Percentiles rank a stretch among this genome's conserved stretches.
Evolutionary conservation across 1,140 invertebrate species (phyloP).

Genomic region (Andrena cerasifolii): DNA sequence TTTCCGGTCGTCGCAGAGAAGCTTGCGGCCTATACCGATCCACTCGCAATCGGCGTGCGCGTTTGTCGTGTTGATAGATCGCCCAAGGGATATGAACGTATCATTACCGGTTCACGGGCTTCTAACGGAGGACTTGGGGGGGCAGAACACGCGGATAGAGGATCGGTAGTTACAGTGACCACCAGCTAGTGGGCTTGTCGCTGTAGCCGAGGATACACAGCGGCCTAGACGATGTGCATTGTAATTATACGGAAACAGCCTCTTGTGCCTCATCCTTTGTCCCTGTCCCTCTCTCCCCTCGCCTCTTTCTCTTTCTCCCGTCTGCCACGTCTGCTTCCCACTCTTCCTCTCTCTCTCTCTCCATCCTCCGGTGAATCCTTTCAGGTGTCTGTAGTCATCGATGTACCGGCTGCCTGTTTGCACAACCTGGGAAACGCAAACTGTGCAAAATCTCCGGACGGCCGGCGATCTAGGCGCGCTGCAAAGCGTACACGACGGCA

Average conservation of each 20-base stretch:
- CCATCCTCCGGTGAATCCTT: constrained; percentile 34
- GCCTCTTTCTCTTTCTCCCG: neutral
- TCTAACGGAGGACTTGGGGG: constrained; percentile 19
- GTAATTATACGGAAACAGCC: constrained; percentile 71
- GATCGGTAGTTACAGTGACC: constrained; percentile 40
- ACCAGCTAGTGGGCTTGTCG: constrained; percentile 61
- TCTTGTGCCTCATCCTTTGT: constrained; percentile 38
- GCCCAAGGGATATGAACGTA: constrained; percentile 71
- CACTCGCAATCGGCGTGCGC: neutral
- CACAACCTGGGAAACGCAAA: constrained; percentile 31
- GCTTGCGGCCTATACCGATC: neutral
- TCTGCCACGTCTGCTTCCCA: neutral
- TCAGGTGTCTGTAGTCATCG: constrained; percentile 21
- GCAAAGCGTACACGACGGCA: constrained; percentile 16
- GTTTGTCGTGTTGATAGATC: constrained; percentile 60
- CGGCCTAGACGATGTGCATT: constrained; percentile 64
- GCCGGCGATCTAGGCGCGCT: constrained; percentile 22
- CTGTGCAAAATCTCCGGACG: constrained; percentile 35
- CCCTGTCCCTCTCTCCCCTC: neutral
- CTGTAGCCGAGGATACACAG: constrained; percentile 51
- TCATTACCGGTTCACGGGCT: constrained; percentile 63
- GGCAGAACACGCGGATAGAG: constrained; percentile 25
- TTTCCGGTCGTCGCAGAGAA: neutral
- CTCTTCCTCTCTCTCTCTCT: neutral
- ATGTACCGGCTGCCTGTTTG: constrained; percentile 35